These are phyloP conservation scores for Garra rufa DNA, from an alignment of 2,113 vertebrate species.

Conservation along the genomic window DNA sequence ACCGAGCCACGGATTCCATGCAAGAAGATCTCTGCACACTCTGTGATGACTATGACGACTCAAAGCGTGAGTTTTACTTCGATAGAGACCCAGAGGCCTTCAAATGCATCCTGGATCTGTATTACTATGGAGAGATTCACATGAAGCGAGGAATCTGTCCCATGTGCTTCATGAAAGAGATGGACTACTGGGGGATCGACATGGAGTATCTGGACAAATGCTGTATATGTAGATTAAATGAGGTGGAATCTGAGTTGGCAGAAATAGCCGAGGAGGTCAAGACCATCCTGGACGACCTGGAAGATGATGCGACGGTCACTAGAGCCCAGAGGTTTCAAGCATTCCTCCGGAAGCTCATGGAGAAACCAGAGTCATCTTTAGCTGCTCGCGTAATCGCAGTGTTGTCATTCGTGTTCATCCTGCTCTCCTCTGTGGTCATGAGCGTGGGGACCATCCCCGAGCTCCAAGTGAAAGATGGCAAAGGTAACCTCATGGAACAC, in stretches of 20 bases:
- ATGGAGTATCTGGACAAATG: slow-evolving; percentile 89
- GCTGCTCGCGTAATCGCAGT: slow-evolving; percentile 86
- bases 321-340: slow-evolving; percentile 86
- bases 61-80: slow-evolving; percentile 92
- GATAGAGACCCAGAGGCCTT: slow-evolving; percentile 96
- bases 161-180: slow-evolving; percentile 94
- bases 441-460: slow-evolving; percentile 94
- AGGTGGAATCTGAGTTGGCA: slow-evolving; percentile 90
- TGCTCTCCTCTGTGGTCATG: slow-evolving; percentile 92
- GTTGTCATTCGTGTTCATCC: slow-evolving; percentile 91
- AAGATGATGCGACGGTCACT: slow-evolving; percentile 74
- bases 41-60: slow-evolving; percentile 94
- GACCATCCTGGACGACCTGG: slow-evolving; percentile 88
- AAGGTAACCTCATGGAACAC: slow-evolving; percentile 87
- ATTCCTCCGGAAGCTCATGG: slow-evolving; percentile 92
- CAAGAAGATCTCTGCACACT: slow-evolving; percentile 77
- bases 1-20: slow-evolving; percentile 75
- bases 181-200: slow-evolving; percentile 97
- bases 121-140: slow-evolving; percentile 92
- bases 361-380: slow-evolving; percentile 93
- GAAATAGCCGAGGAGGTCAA: slow-evolving; percentile 93
- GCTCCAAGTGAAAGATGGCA: slow-evolving; percentile 84
- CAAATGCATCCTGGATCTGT: slow-evolving; percentile 90
- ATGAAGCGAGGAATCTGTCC: slow-evolving; percentile 96
- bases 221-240: slow-evolving; percentile 86